Base-by-base conservation (phyloP, 2,113 vertebrate species). In the Mixornis gularis region DNA sequence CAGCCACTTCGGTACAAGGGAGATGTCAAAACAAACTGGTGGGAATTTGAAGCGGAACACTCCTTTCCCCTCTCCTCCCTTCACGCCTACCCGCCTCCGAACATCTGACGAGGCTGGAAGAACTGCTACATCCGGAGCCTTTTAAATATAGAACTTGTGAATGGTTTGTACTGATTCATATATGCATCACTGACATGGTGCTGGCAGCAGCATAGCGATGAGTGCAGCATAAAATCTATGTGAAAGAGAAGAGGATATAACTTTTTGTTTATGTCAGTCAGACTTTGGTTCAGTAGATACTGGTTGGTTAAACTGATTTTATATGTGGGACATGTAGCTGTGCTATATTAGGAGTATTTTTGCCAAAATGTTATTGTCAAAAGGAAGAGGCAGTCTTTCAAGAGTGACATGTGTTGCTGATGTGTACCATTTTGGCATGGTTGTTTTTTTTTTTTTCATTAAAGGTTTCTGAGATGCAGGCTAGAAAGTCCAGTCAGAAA, bases 131-230 rank as follows among this genome's bases (percentile, higher is more conserved):
- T 95, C 94, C 94, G 95, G 94, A 94, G 90, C 90, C 86, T 95
- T 95, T 96, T 95, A 95, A 95, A 95, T 95, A 92, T 95, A 95
- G 93, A 96, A 95, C 90, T 94, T 96, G 95, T 96, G 94, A 94
- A 95, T 94, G 94, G 85, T 95, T 94, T 95, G 95, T 95, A 93
- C 93, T 96, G 95, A 96, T 96, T 96, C 94, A 95, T 96, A 94
- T 95, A 95, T 96, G 95, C 95, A 95, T 94, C 95, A 95, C 85
- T 95, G 94, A 96, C 95, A 96, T 51, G 34, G 88, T 94, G 94
- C 95, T 96, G 95, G 95, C 94, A 96, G 79, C 29, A 68, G 88
- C 76, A 60, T 66, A 94, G 93, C 27, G 6, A 95, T 95, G 92
- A 96, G 85, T 94, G 93, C 88, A 95, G 93, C 93, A 93, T 86